These are phyloP conservation scores for Drosophila kambysellisi DNA, from an alignment of 2,888 invertebrate genomes.

Conservation along the genomic window DNA sequence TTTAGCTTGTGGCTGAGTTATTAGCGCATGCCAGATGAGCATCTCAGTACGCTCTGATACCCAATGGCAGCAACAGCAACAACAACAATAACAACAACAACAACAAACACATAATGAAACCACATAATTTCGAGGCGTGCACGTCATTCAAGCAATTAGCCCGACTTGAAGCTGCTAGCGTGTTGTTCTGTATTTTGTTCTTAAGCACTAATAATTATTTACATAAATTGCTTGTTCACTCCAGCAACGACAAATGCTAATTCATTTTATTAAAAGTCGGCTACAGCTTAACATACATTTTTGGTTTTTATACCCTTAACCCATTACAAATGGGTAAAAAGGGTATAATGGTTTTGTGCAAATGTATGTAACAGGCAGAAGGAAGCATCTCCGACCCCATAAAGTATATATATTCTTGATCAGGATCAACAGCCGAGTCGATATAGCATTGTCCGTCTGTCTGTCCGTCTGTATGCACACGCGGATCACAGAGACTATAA, in stretches of 20 bases:
- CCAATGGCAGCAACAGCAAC: slow-evolving; percentile 19
- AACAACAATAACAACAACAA: neutral
- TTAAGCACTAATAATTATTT: slow-evolving; percentile 11
- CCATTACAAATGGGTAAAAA: no score
- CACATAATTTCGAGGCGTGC: slow-evolving; percentile 13
- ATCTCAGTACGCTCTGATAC: slow-evolving; percentile 71
- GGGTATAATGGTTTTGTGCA: no score
- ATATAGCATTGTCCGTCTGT: no score
- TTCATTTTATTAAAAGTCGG: slow-evolving; percentile 6
- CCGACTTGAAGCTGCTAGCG: slow-evolving; percentile 30
- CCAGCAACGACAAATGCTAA: slow-evolving; percentile 20
- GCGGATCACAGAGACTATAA: no score
- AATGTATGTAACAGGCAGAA: no score
- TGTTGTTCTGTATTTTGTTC: slow-evolving; percentile 43
- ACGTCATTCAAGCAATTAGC: slow-evolving; percentile 58
- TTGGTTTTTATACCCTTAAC: neutral
- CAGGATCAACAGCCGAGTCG: no score
- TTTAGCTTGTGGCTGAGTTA: slow-evolving; percentile 48
- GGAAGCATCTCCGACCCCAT: no score
- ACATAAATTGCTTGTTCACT: slow-evolving; percentile 7
- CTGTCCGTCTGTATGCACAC: no score
- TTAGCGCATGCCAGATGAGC: slow-evolving; percentile 76
- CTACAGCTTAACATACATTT: slow-evolving; percentile 8
- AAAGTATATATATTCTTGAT: no score
- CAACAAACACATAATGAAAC: neutral